Evolutionary conservation across 2,797 vertebrate genomes (phyloP).

Genomic region (Anas bernieri): DNA sequence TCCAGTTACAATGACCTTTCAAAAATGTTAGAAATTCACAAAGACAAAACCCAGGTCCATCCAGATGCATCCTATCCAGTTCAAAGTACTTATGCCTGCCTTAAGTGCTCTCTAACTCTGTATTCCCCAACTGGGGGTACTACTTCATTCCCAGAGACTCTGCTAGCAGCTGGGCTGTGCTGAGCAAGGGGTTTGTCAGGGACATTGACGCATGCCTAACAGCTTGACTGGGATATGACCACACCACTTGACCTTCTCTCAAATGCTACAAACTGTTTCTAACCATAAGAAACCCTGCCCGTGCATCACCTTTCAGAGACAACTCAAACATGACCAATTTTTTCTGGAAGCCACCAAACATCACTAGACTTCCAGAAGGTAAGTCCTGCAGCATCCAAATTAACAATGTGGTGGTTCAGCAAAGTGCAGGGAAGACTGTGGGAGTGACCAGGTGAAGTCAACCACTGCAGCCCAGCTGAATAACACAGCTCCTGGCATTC

Average conservation of each 20-base stretch:
- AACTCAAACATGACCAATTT: not conserved
- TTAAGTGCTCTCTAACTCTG: not conserved
- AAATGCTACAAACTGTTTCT: not conserved
- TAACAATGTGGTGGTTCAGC: not conserved
- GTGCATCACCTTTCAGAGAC: not conserved
- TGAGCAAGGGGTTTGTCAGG: not conserved
- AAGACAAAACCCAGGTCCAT: not conserved
- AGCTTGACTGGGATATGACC: not conserved
- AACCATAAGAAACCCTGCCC: not conserved
- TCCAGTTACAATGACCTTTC: not conserved
- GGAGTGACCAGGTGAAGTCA: not conserved
- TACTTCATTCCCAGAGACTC: not conserved
- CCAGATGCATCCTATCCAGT: not conserved
- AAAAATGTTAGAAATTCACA: not conserved
- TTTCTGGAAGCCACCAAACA: not conserved
- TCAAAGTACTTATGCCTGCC: not conserved
- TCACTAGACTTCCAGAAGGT: not conserved
- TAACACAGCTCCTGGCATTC: not conserved
- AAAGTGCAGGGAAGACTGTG: not conserved
- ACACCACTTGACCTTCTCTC: not conserved
- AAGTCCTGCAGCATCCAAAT: rapidly evolving
- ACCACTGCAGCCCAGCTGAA: not conserved
- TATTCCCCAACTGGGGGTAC: not conserved
- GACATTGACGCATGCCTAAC: not conserved
- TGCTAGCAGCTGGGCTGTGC: not conserved